Evolutionary conservation across 2,888 invertebrate genomes (phyloP).

Genomic region (Graphium colonna): DNA sequence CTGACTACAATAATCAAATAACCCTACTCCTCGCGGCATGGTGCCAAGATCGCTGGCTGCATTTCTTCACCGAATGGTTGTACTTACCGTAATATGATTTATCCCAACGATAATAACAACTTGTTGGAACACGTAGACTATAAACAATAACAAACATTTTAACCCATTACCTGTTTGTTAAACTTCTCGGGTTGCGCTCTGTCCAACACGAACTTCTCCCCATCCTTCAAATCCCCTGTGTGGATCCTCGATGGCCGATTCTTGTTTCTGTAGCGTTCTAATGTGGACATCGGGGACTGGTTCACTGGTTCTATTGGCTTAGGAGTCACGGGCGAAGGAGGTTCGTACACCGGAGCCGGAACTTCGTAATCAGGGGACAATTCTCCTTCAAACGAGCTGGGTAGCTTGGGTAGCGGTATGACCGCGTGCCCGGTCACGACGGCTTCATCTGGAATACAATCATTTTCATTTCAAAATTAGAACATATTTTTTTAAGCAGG

Average conservation of each 20-base stretch:
- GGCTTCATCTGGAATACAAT: slow-evolving; percentile 74
- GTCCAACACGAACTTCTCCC: slow-evolving; percentile 87
- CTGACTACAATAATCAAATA: no score
- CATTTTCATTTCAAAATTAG: no score
- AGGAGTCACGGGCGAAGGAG: slow-evolving; percentile 57
- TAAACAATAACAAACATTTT: background rate
- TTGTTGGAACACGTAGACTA: background rate
- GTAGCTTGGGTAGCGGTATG: slow-evolving; percentile 82
- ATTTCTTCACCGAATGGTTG: no score
- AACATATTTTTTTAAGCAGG: no score
- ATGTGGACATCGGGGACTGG: slow-evolving; percentile 64
- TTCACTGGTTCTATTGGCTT: background rate
- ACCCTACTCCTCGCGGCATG: no score
- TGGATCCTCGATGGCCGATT: slow-evolving; percentile 63
- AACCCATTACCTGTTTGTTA: slow-evolving; percentile 68
- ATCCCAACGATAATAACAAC: no score
- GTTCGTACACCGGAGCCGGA: slow-evolving; percentile 51
- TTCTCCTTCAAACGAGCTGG: slow-evolving; percentile 72
- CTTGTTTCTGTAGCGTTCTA: slow-evolving; percentile 68
- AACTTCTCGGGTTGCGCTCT: slow-evolving; percentile 79
- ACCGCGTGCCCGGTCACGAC: slow-evolving; percentile 82
- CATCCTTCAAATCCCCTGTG: slow-evolving; percentile 59
- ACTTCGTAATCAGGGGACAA: slow-evolving; percentile 58
- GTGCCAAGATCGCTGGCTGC: no score
- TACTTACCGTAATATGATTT: no score